Percentiles rank a stretch among this genome's conserved stretches.
phyloP scores from a whole-genome alignment of 2,113 vertebrate genomes.

The Myotis brandtii region DNA sequence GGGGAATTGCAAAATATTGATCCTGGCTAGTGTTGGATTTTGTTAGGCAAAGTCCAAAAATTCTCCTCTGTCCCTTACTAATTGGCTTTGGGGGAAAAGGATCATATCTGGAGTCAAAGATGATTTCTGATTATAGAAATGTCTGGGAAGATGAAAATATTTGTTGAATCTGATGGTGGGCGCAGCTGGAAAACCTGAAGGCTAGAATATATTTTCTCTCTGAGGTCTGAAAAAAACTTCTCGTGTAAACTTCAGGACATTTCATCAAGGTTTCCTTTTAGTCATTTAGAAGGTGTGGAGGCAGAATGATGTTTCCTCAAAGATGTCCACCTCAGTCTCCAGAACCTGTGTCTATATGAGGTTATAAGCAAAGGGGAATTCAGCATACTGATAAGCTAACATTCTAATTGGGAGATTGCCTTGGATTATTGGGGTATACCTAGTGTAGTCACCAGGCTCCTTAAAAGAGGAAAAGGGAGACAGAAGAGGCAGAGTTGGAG shows the following conservation, averaged over 20 bases:
- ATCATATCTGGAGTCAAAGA: not conserved
- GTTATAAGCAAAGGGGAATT: not conserved
- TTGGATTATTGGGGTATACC: not conserved
- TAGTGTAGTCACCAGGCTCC: not conserved
- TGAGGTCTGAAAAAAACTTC: not conserved
- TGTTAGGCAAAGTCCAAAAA: not conserved
- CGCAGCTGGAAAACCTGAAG: not conserved
- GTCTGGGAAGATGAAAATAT: not conserved
- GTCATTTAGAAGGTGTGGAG: not conserved
- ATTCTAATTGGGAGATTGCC: not conserved
- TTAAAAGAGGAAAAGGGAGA: not conserved
- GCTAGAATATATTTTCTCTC: not conserved
- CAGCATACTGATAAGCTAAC: not conserved
- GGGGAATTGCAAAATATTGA: constrained; percentile 47
- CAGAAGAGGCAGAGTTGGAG: not conserved
- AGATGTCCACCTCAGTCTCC: not conserved
- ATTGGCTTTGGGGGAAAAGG: not conserved
- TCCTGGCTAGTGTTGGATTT: constrained; percentile 11
- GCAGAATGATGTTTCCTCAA: not conserved
- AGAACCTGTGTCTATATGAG: not conserved
- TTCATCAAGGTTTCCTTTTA: not conserved
- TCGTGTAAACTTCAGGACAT: not conserved
- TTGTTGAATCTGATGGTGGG: not conserved
- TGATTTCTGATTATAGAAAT: not conserved
- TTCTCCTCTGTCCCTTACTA: not conserved